Evolutionary conservation across 1,140 invertebrate species (phyloP), one percentile per base, ranked within the genome.

Genomic region (Eueides isabella): DNA sequence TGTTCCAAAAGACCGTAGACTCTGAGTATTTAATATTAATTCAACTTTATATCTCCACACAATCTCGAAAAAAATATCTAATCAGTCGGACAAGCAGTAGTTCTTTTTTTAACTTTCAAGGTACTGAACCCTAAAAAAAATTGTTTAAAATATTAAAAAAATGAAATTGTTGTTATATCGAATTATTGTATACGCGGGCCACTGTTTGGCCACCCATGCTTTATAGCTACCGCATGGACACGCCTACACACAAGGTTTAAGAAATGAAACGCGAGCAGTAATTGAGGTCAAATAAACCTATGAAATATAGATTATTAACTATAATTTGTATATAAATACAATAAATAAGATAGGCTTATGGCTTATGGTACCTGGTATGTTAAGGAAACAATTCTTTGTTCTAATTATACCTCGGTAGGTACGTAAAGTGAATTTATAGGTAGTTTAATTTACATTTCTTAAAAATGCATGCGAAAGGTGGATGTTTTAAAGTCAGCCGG

Each of bases 181-280:
- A n/a, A n/a, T 38, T 38, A 38, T 38, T 38, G 35, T 38, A 44
- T 44, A 44, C 2, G 19, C 48, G 48, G 48, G 48, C 48, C 71
- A 72, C 65, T 48, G 23, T 65, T 65, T 65, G 35, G 23, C 26
- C 26, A 74, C 26, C 48, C 48, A 55, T 11, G 48, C 48, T 26
- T 5, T 5, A 55, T 23, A 55, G 9, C 48, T 7, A 26, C 48
- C 72, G 67, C 68, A 67, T 73, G 77, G 70, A 76, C 81, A 79
- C 79, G 72, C 80, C 82, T 63, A 69, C 75, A 29, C 35, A 62
- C 86, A 89, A 90, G 88, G 87, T 85, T 82, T 87, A 86, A 90
- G 88, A 90, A 87, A 89, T 88, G 83, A 79, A 85, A 89, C 81
- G 77, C 78, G 67, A 80, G 68, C 76, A 72, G 35, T 77, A 65